Evolutionary conservation across 2,797 vertebrate genomes (phyloP).

Genomic region (Pseudochirops corinnae): DNA sequence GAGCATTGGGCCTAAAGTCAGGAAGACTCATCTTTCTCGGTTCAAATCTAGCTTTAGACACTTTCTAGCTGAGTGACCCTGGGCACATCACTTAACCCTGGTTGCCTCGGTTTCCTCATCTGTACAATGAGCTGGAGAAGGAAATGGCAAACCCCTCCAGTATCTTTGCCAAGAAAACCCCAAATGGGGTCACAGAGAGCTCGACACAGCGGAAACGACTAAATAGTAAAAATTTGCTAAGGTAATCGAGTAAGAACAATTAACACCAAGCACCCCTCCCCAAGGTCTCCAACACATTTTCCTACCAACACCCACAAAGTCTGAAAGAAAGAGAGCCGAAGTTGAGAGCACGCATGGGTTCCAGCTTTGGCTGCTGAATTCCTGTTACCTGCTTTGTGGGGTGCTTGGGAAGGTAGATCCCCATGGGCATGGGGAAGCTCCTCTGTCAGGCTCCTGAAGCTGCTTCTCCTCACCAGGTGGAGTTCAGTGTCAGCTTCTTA

Average conservation of each 20-base stretch:
- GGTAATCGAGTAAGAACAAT: not conserved
- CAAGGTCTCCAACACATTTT: not conserved
- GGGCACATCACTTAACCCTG: too few species aligned
- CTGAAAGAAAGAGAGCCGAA: not conserved
- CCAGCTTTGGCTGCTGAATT: not conserved
- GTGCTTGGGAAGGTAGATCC: not conserved
- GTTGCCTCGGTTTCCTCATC: too few species aligned
- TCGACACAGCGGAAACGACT: accelerated
- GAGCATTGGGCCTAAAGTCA: not conserved
- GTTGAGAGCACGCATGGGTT: not conserved
- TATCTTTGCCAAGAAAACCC: too few species aligned
- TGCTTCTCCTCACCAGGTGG: not conserved
- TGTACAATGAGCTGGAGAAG: too few species aligned
- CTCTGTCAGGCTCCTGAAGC: not conserved
- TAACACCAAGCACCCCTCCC: not conserved
- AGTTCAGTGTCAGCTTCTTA: not conserved
- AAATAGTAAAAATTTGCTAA: not conserved
- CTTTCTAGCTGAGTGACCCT: too few species aligned
- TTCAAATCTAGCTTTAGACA: too few species aligned
- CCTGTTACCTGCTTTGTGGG: not conserved
- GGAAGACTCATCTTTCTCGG: too few species aligned
- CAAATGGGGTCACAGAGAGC: not conserved
- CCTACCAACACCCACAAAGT: not conserved
- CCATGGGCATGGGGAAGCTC: not conserved
- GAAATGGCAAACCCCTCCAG: too few species aligned